These are phyloP conservation scores for Drosophila subsilvestris DNA, from an alignment of 2,888 invertebrate genomes.

Conservation along the genomic window DNA sequence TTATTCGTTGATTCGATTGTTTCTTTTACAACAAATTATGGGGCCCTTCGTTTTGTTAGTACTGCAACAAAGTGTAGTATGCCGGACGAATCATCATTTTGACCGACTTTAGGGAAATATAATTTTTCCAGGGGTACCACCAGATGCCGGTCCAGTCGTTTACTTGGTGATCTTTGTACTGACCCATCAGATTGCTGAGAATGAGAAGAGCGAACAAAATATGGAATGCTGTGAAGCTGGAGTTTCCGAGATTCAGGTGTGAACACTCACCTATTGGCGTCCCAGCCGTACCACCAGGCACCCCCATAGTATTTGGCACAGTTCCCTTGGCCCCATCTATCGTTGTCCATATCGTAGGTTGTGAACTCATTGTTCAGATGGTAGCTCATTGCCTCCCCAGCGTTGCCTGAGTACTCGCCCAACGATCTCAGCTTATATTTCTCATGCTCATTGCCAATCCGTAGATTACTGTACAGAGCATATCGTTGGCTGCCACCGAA, in stretches of 20 bases:
- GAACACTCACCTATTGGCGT: slow-evolving; percentile 42
- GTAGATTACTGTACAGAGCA: slow-evolving; percentile 45
- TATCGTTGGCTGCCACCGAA: slow-evolving; percentile 14
- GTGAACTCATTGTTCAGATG: slow-evolving; percentile 47
- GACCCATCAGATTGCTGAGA: slow-evolving; percentile 48
- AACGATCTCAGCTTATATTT: slow-evolving; percentile 42
- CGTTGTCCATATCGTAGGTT: slow-evolving; percentile 54
- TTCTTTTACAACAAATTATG: slow-evolving; percentile 4
- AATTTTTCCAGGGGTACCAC: slow-evolving; percentile 36
- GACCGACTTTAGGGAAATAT: slow-evolving; percentile 10
- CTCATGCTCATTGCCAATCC: slow-evolving; percentile 46
- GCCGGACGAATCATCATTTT: slow-evolving; percentile 39
- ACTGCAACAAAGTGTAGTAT: slow-evolving; percentile 9
- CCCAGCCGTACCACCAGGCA: slow-evolving; percentile 49
- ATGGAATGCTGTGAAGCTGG: too few relatives aligned
- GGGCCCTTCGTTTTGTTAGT: neutral
- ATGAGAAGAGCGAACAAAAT: too few relatives aligned
- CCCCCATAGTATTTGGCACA: slow-evolving; percentile 49
- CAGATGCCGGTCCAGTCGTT: slow-evolving; percentile 14
- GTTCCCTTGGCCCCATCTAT: slow-evolving; percentile 38
- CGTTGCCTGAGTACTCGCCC: slow-evolving; percentile 41
- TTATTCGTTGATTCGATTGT: neutral
- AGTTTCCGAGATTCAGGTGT: neutral
- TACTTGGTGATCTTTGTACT: fast-evolving
- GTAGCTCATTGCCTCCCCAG: slow-evolving; percentile 49